Base-by-base conservation (phyloP, 2,888 invertebrate genomes). In the Zootermopsis nevadensis region DNA sequence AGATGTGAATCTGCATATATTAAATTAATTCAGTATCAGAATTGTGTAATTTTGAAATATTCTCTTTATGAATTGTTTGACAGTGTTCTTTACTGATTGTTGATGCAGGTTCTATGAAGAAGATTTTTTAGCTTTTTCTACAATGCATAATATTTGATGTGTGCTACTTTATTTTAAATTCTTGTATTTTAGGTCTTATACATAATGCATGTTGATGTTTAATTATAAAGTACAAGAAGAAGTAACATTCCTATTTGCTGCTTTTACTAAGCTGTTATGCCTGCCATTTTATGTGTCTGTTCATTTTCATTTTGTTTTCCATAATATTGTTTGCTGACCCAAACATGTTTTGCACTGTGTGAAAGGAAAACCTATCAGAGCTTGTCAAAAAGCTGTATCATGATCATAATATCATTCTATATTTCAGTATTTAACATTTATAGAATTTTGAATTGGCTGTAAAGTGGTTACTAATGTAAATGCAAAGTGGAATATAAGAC, bases 241-340 rank as follows among this genome's bases (percentile, higher is more conserved):
- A 79, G 48, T 83, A 83, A 83, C 80, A 77, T 80, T 67, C 66
- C 81, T 60, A 79, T 53, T 83, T 79, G 67, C 77, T 83, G 83
- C 83, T 83, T 82, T 83, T 83, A 83, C 83, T 83, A 83, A 83
- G 83, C 83, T 83, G 77, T 81, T 81, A 76, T 79, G 79, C 79
- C 66, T 77, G 76, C 77, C 24, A 67, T 83, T 72, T 77, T 79
- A 84, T 82, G 80, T 84, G 84, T 84, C 48, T 66, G 67, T 82
- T 53, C 48, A 67, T 83, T 80, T 80, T 55, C 66, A 53, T 82
- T 82, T 77, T 74, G 24, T 74, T 72, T 72, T 33, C 72, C 72
- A 33, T 33, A 69, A 69, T 74, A 38, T 74, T 74, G 74, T 74
- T 74, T 38, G 74, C 74, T 74, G 74, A 74, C 33, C n/a, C 35